Percentiles rank a stretch among this genome's conserved stretches.
Conservation (phyloP, 2,113 vertebrate genomes). For the Taurulus bubalis region DNA sequence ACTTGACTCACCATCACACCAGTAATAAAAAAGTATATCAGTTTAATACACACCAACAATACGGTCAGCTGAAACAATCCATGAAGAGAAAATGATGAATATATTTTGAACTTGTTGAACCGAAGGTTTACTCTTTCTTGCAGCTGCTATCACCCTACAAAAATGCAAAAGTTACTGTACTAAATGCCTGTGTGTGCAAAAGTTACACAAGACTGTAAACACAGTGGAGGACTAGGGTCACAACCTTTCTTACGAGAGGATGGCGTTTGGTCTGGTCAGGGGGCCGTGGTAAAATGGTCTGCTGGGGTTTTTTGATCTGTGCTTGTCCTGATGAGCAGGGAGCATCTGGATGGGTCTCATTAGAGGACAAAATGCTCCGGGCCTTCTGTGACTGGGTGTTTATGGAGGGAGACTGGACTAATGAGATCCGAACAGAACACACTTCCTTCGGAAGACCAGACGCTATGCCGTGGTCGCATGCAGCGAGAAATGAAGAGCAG, state of each 20-base stretch:
- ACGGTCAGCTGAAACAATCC: background rate
- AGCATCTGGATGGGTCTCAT: constrained; percentile 74
- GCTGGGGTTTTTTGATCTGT: constrained; percentile 43
- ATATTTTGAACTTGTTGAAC: background rate
- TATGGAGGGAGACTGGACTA: constrained; percentile 64
- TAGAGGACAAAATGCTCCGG: constrained; percentile 63
- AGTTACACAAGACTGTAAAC: constrained; percentile 38
- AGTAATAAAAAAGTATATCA: background rate
- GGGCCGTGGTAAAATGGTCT: constrained; percentile 32
- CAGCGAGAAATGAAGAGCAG: constrained; percentile 26
- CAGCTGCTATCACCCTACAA: background rate
- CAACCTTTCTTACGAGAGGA: constrained; percentile 17
- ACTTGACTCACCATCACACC: background rate
- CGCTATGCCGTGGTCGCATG: constrained; percentile 29
- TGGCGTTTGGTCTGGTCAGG: constrained; percentile 45
- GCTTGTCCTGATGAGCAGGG: constrained; percentile 58
- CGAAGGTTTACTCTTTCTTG: background rate
- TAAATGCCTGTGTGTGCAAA: constrained; percentile 11
- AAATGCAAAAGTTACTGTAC: background rate
- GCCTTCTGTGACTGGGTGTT: constrained; percentile 61
- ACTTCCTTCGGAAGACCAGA: constrained; percentile 46
- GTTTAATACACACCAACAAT: background rate
- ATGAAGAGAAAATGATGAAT: background rate
- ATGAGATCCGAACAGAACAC: constrained; percentile 64
- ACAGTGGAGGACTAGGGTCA: constrained; percentile 48